Conservation (phyloP, 2,888 invertebrate species). For the Drosophila anomalata region DNA sequence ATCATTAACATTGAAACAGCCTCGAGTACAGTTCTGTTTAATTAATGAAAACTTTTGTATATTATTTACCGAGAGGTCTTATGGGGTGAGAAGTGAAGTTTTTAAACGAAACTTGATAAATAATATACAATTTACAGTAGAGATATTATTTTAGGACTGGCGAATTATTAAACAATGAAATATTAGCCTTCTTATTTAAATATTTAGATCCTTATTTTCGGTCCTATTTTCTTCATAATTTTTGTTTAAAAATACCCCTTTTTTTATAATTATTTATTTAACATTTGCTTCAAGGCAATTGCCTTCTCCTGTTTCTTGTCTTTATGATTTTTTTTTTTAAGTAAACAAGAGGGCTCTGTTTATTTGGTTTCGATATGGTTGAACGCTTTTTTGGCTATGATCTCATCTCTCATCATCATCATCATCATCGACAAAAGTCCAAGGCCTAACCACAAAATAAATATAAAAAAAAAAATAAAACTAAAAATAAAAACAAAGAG, state of each 20-base stretch:
- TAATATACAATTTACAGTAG: too few species aligned
- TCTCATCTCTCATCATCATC: conserved; percentile 16
- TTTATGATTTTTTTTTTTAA: neutral
- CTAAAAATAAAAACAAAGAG: neutral
- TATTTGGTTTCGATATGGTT: neutral
- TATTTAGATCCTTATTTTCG: neutral
- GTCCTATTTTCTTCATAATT: neutral
- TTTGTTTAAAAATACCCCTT: neutral
- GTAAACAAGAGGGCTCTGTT: conserved; percentile 12
- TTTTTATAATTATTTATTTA: neutral
- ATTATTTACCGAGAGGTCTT: neutral
- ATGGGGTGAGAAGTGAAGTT: too few species aligned
- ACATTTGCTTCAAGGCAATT: neutral
- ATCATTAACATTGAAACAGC: conserved; percentile 6
- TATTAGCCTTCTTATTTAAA: neutral
- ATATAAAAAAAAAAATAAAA: conserved; percentile 16
- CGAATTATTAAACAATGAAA: too few species aligned
- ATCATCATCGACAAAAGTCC: conserved; percentile 4
- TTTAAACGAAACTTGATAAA: conserved; percentile 13
- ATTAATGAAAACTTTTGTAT: conserved; percentile 10
- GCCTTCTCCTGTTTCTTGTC: neutral
- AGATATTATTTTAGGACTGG: too few species aligned
- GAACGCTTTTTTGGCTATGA: conserved; percentile 27
- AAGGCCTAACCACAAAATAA: conserved; percentile 34
- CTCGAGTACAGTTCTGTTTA: conserved; percentile 22